Percentiles rank a stretch among this genome's conserved stretches.
phyloP scores from a whole-genome alignment of 2,113 vertebrate species.

The Mus musculus region DNA sequence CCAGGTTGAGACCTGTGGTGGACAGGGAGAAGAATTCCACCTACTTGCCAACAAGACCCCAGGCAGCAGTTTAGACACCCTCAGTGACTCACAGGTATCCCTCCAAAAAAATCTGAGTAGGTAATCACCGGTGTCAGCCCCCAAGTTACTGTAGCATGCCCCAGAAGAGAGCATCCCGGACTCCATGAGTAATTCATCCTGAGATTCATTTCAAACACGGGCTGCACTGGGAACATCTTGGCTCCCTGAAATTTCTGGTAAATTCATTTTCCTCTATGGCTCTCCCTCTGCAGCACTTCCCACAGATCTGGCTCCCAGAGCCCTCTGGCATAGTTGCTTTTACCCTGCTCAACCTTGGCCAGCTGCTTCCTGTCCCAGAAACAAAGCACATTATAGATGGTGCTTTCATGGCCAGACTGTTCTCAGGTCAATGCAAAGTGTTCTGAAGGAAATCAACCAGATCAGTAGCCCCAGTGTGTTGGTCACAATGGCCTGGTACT shows the following conservation, averaged over 20 bases:
- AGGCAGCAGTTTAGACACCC: not conserved
- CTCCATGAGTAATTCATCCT: not conserved
- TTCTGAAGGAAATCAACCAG: not conserved
- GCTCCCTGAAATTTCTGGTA: not conserved
- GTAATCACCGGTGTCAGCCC: not conserved
- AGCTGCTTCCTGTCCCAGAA: not conserved
- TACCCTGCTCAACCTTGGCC: not conserved
- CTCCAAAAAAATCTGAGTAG: not conserved
- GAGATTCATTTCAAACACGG: not conserved
- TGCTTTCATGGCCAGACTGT: not conserved
- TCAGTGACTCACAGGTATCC: not conserved
- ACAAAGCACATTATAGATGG: not conserved
- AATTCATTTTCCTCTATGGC: not conserved
- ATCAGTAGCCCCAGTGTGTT: not conserved
- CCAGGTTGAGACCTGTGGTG: not conserved
- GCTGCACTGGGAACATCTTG: not conserved
- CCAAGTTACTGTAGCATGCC: fast-evolving
- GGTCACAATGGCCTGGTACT: not conserved
- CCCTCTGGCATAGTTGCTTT: not conserved
- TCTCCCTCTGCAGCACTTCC: not conserved
- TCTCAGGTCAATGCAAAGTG: not conserved
- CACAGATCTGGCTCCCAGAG: not conserved
- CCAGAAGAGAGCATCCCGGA: fast-evolving
- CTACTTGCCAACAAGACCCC: not conserved
- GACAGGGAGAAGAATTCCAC: not conserved